phyloP scores from a whole-genome alignment of 2,113 vertebrate genomes.

The Hypocryptadius cinnamomeus region DNA sequence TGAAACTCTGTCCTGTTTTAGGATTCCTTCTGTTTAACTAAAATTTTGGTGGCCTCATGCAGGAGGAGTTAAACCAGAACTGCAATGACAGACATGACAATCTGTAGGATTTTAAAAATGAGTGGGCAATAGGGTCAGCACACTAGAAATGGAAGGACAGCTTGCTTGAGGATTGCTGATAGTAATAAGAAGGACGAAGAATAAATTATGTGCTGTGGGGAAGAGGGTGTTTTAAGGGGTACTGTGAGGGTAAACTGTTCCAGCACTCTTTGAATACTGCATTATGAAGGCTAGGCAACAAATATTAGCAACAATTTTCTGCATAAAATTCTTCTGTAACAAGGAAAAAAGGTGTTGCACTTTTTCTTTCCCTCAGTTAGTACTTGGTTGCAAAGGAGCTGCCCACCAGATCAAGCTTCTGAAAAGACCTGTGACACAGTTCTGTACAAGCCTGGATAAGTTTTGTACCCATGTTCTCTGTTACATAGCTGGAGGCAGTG shows the following conservation, averaged over 20 bases:
- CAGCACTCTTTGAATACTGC: neutral
- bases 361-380: neutral
- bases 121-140: neutral
- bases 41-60: neutral
- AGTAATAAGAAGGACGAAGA: neutral
- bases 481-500: slow-evolving; percentile 27
- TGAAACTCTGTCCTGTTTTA: neutral
- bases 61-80: neutral
- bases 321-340: neutral
- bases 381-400: neutral
- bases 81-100: neutral
- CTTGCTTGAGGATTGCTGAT: neutral
- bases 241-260: neutral
- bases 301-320: neutral
- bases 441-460: slow-evolving; percentile 17
- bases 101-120: neutral
- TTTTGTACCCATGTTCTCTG: neutral
- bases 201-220: neutral
- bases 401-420: neutral
- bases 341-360: neutral
- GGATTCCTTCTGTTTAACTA: neutral
- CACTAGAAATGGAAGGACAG: neutral
- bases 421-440: neutral
- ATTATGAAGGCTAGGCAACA: neutral
- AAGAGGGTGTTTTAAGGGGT: neutral